Evolutionary conservation across 1,140 invertebrate species (phyloP).

Genomic region (Drosophila ohnishii): DNA sequence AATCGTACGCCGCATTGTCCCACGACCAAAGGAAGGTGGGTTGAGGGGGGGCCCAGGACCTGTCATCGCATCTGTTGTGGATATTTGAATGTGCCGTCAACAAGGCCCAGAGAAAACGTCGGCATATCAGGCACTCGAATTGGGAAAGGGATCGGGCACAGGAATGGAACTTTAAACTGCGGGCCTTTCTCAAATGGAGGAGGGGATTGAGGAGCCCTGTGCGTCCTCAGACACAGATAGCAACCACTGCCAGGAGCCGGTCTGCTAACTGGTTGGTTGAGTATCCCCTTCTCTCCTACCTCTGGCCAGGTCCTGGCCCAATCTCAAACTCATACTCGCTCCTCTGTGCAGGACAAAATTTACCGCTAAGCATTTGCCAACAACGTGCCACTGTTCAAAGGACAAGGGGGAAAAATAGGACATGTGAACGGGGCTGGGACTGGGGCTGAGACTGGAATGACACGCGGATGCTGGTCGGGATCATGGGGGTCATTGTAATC

Average conservation of each 20-base stretch:
- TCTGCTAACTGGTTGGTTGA: conserved; percentile 26
- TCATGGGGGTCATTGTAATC: conserved; percentile 77
- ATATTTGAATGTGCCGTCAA: conserved; percentile 59
- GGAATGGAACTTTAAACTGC: conserved; percentile 47
- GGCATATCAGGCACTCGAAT: conserved; percentile 34
- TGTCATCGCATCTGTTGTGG: conserved; percentile 38
- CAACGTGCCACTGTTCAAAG: conserved; percentile 55
- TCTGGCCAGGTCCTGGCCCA: too few relatives aligned
- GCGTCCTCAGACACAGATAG: conserved; percentile 47
- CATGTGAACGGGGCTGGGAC: conserved; percentile 20
- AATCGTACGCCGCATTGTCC: conserved; percentile 77
- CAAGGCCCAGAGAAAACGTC: conserved; percentile 31
- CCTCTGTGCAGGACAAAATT: conserved; percentile 54
- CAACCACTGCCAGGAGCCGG: conserved; percentile 35
- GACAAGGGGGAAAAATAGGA: conserved; percentile 25
- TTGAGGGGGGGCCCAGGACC: neutral
- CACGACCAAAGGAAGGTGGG: neutral
- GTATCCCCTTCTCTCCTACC: too few relatives aligned
- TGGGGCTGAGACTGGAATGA: conserved; percentile 8
- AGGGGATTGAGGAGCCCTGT: neutral
- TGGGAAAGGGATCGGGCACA: conserved; percentile 30
- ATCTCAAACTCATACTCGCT: conserved; percentile 10
- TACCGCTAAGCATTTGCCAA: conserved; percentile 76
- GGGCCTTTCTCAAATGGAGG: conserved; percentile 20
- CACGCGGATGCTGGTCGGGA: conserved; percentile 53